Evolutionary conservation across 2,888 invertebrate species (phyloP), one percentile per base, ranked within the genome.

Genomic region (Hydraecia micacea): DNA sequence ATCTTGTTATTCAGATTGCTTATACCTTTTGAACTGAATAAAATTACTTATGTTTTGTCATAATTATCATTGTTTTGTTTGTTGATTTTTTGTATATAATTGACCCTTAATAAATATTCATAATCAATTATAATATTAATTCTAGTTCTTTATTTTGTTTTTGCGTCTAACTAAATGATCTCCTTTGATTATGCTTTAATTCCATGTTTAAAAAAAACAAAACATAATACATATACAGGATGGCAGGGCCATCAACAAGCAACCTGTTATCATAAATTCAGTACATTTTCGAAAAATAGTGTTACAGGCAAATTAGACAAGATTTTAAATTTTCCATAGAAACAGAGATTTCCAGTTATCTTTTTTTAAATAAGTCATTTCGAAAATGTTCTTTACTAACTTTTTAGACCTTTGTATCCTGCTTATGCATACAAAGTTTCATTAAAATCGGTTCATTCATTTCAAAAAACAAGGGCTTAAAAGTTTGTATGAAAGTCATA

Each of bases 1-100:
- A 73, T 77, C 52, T 73, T 73, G 55, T 42, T 11, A 70, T 36
- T 58, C 49, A 77, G 75, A 74, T n/a, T 63, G 36, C 52, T 55
- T 36, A 49, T 72, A 68, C 18, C 52, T 73, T 68, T 21, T 70
- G n/a, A 52, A 69, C n/a, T 68, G 6, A 77, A 75, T 72, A 28
- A 63, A 71, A 60, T 75, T 39, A 42, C 32, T 52, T 58, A 49
- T 62, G 1, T 42, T 32, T 67, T 62, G 13, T 32, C n/a, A 32
- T 6, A 46, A 13, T 42, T 46, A 32, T n/a, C 6, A 68, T 42
- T 62, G 21, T 52, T 55, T 58, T n/a, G 15, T 15, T 36, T 36
- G 9, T 49, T 13, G 0, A 62, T 7, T 36, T 55, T 42, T 76
- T 32, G 11, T 39, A 25, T 15, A 46, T 67, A 52, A 49, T 13